Conservation (phyloP, 2,797 vertebrate genomes). For the Catostomus latipinnis region DNA sequence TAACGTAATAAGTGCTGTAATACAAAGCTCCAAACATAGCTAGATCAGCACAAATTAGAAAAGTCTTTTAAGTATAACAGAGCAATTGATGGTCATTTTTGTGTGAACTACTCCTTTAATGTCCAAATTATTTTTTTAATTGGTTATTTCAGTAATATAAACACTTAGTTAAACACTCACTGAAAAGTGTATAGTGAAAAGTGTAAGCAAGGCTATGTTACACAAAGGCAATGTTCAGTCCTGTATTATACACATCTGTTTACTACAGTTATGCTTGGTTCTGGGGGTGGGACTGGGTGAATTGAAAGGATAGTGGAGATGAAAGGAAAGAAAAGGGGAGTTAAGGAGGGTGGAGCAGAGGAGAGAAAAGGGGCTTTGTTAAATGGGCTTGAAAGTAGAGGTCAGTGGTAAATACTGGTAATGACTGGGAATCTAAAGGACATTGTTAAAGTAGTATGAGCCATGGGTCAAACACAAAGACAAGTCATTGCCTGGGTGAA, state of each 20-base stretch:
- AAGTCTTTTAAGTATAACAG: no score
- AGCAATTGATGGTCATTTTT: no score
- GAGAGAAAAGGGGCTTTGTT: slow-evolving; percentile 53
- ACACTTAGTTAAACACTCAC: background rate
- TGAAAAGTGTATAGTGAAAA: background rate
- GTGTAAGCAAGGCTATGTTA: background rate
- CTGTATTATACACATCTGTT: slow-evolving; percentile 8
- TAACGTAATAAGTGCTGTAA: background rate
- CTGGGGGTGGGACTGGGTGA: slow-evolving; percentile 4
- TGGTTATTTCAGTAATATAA: background rate
- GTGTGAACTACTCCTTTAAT: background rate
- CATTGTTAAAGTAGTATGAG: slow-evolving; percentile 47
- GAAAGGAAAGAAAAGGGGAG: background rate
- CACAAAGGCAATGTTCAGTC: background rate
- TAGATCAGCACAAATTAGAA: no score
- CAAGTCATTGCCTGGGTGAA: slow-evolving; percentile 7
- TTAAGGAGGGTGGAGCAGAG: slow-evolving; percentile 14
- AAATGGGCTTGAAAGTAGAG: slow-evolving; percentile 7
- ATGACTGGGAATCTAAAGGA: slow-evolving; percentile 41
- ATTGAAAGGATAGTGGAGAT: background rate
- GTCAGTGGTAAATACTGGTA: slow-evolving; percentile 37
- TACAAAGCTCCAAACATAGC: background rate
- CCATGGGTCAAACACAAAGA: background rate
- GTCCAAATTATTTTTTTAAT: background rate
- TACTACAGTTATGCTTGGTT: background rate